Conservation (phyloP, 2,113 vertebrate species). For the Lagenorhynchus albirostris region DNA sequence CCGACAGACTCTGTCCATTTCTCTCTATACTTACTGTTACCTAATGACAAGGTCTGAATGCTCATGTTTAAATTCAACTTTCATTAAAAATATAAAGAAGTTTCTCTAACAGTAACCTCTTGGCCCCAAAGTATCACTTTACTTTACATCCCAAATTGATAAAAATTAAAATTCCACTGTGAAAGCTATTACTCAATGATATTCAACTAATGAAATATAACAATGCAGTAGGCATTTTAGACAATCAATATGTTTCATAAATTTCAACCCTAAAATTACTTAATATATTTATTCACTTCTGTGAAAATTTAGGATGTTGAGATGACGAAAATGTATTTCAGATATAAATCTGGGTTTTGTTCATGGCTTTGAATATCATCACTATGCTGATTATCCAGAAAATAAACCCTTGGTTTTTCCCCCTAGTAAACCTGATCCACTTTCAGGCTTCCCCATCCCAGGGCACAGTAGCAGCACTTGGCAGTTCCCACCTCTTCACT, state of each 20-base stretch:
- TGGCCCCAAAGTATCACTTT: conserved; percentile 50
- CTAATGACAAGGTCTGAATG: conserved; percentile 82
- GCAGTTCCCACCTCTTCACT: neutral
- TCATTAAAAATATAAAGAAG: conserved; percentile 80
- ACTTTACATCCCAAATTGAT: conserved; percentile 40
- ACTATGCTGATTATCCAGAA: neutral
- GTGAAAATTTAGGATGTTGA: neutral
- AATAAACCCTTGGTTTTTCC: neutral
- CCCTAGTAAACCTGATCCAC: neutral
- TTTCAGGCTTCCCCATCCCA: neutral
- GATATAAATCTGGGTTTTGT: neutral
- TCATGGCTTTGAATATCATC: neutral
- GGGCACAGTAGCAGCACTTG: neutral
- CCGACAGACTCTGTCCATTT: conserved; percentile 90
- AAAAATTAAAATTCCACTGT: conserved; percentile 52
- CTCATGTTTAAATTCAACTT: conserved; percentile 83
- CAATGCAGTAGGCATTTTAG: neutral
- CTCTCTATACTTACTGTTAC: conserved; percentile 83
- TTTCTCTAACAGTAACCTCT: conserved; percentile 67
- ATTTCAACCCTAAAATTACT: neutral
- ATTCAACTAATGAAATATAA: neutral
- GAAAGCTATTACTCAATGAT: neutral
- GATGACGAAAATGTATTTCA: neutral
- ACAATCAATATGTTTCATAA: neutral
- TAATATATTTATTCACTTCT: neutral